A percentile compares a stretch with the other conserved stretches of the same genome.
Evolutionary conservation across 2,888 invertebrate species (phyloP).

Genomic region (Helleia helle): DNA sequence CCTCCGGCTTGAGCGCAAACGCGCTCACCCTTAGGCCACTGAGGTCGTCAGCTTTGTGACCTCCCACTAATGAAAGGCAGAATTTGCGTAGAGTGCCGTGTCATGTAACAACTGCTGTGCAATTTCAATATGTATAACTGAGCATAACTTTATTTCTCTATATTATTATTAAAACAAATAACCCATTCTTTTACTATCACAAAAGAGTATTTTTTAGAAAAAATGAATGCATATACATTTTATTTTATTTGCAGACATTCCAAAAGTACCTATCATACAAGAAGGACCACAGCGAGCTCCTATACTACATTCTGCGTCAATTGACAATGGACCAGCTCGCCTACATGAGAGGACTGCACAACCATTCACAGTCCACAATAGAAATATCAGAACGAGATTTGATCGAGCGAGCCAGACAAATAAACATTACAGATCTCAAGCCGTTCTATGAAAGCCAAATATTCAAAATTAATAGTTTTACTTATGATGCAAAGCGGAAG

Average conservation of each 20-base stretch:
- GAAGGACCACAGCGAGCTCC: constrained; percentile 95
- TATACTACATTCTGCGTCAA: constrained; percentile 96
- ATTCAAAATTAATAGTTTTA: constrained; percentile 91
- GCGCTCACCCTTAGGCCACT: too few species aligned
- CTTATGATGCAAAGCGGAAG: constrained; percentile 87
- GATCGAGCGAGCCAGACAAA: constrained; percentile 86
- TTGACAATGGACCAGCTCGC: constrained; percentile 92
- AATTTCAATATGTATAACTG: too few species aligned
- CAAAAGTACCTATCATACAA: constrained; percentile 93
- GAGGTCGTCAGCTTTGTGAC: too few species aligned
- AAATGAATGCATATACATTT: too few species aligned
- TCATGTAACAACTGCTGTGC: too few species aligned
- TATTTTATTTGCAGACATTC: constrained; percentile 81
- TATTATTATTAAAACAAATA: too few species aligned
- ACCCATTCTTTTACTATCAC: too few species aligned
- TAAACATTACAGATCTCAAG: constrained; percentile 90
- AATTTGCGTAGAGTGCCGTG: too few species aligned
- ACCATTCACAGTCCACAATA: constrained; percentile 79
- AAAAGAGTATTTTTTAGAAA: too few species aligned
- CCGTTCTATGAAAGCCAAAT: constrained; percentile 93
- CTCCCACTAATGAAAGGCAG: too few species aligned
- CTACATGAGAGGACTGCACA: constrained; percentile 82
- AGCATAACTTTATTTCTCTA: too few species aligned
- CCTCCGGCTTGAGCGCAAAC: too few species aligned
- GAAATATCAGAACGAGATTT: constrained; percentile 84